A percentile compares a stretch with the other conserved stretches of the same genome.
phyloP scores from a whole-genome alignment of 2,888 invertebrate species.

The Parthenolecanium corni region DNA sequence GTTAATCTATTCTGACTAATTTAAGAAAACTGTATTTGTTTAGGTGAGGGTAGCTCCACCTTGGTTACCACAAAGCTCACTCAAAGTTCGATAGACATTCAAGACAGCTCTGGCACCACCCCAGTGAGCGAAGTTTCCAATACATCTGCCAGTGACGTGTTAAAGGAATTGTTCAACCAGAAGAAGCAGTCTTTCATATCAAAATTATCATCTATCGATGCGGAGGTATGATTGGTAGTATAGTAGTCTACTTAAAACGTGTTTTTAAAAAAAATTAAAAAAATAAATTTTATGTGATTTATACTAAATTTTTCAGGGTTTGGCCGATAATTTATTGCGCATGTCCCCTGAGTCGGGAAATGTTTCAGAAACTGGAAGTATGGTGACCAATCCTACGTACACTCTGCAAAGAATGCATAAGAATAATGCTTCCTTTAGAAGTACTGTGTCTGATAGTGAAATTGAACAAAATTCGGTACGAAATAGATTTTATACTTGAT shows the following conservation, averaged over 20 bases:
- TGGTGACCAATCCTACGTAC: slow-evolving; percentile 67
- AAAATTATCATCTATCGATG: slow-evolving; percentile 78
- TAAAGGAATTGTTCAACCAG: slow-evolving; percentile 84
- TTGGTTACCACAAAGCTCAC: slow-evolving; percentile 5
- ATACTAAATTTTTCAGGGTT: not conserved
- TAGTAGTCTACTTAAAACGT: too few relatives aligned
- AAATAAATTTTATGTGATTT: too few relatives aligned
- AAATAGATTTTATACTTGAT: slow-evolving; percentile 16
- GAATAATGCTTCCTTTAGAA: slow-evolving; percentile 65
- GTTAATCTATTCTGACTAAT: not conserved
- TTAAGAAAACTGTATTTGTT: not conserved
- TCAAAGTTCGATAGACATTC: slow-evolving; percentile 5
- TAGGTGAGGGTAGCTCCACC: slow-evolving; percentile 9
- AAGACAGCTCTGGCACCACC: slow-evolving; percentile 9
- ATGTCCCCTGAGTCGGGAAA: slow-evolving; percentile 43
- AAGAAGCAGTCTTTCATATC: slow-evolving; percentile 77
- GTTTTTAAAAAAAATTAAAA: too few relatives aligned
- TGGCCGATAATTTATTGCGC: slow-evolving; percentile 52
- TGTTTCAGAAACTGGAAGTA: slow-evolving; percentile 58
- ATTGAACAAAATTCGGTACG: slow-evolving; percentile 47
- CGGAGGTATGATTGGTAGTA: slow-evolving; percentile 53
- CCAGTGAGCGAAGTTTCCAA: slow-evolving; percentile 20
- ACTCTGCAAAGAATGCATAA: slow-evolving; percentile 57
- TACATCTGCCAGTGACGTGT: slow-evolving; percentile 65
- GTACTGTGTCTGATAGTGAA: slow-evolving; percentile 89